phyloP scores from a whole-genome alignment of 2,797 vertebrate genomes.

The Trachops cirrhosus region DNA sequence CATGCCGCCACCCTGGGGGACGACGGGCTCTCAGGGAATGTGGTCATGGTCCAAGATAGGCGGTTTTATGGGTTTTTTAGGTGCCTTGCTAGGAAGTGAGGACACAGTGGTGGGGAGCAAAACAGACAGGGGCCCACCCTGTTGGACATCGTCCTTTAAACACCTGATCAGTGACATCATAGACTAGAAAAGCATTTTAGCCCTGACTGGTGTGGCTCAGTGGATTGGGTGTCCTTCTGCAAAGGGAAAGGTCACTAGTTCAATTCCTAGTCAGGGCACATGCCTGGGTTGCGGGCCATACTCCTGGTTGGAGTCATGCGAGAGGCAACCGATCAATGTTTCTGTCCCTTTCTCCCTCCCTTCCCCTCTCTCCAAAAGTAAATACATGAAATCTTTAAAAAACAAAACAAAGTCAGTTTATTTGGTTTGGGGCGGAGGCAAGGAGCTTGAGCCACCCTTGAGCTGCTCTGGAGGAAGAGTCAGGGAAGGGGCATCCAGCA shows the following conservation, averaged over 20 bases:
- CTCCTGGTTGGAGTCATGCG: too few species aligned
- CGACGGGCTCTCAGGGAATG: neutral
- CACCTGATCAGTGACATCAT: neutral
- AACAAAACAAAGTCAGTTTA: too few species aligned
- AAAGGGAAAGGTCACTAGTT: too few species aligned
- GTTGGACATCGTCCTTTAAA: neutral
- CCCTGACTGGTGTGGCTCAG: too few species aligned
- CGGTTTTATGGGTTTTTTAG: neutral
- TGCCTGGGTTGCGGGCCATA: too few species aligned
- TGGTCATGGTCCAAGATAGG: accelerated
- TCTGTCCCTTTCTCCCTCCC: too few species aligned
- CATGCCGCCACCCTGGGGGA: neutral
- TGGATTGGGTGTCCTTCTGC: too few species aligned
- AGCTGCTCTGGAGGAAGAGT: neutral
- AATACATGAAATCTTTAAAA: too few species aligned
- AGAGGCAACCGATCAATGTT: too few species aligned
- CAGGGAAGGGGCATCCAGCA: accelerated
- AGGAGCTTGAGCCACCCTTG: neutral
- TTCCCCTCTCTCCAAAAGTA: too few species aligned
- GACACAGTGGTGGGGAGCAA: accelerated
- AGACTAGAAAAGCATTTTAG: neutral
- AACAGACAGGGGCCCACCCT: neutral
- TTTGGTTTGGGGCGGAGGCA: neutral
- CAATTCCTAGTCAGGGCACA: too few species aligned
- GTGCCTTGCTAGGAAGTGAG: neutral